Conservation (phyloP, 2,113 vertebrate genomes). For the Hirundichthys speculiger region DNA sequence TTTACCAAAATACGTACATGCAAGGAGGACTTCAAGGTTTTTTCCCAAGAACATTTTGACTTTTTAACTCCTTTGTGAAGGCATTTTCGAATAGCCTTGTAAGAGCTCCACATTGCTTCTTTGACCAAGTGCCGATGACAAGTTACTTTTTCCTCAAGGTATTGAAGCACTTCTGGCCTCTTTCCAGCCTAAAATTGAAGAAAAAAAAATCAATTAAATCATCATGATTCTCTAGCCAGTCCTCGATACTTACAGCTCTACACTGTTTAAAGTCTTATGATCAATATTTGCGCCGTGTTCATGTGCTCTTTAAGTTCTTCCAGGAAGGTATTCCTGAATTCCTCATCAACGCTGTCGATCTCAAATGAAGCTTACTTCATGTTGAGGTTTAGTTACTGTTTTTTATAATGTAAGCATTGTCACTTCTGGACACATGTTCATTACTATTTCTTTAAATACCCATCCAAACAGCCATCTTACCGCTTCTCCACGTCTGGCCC, state of each 20-base stretch:
- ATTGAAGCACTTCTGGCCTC: neutral
- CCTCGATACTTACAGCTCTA: neutral
- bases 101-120: neutral
- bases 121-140: neutral
- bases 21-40: neutral
- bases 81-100: neutral
- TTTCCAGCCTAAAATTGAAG: constrained; percentile 12
- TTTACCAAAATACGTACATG: constrained; percentile 1
- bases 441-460: too few relatives aligned
- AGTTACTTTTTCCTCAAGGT: neutral
- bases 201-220: neutral
- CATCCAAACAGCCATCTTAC: constrained; percentile 14
- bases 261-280: too few relatives aligned
- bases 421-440: too few relatives aligned
- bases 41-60: constrained; percentile 6
- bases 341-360: too few relatives aligned
- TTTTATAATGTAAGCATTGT: too few relatives aligned
- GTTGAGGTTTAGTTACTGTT: too few relatives aligned
- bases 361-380: too few relatives aligned
- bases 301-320: too few relatives aligned
- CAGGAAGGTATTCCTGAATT: too few relatives aligned
- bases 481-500: neutral
- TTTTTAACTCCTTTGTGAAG: constrained; percentile 30
- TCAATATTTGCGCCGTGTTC: too few relatives aligned
- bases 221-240: neutral